Base-by-base conservation (phyloP, 2,888 invertebrate genomes). In the Globia sparganii region DNA sequence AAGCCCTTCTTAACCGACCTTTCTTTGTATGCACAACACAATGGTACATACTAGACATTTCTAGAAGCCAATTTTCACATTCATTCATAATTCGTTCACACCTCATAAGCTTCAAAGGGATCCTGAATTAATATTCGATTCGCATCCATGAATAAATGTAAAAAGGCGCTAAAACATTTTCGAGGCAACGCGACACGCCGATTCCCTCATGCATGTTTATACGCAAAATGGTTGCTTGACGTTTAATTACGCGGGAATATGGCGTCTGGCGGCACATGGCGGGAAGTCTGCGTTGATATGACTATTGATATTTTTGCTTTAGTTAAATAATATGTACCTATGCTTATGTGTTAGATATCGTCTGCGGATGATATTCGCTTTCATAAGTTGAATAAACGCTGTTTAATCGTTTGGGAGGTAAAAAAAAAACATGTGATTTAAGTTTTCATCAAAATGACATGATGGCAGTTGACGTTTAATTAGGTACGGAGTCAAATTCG, bases 201-300 rank as follows among this genome's bases (percentile, higher is more conserved):
- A 75, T 77, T 86, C 88, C 78, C 83, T 89, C 89, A 88, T 91
- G 88, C 91, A 90, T 92, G 90, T 91, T 92, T 91, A 92, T 91
- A 82, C 87, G 86, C 89, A 93, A 93, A 94, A 94, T 93, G 93
- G 92, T 89, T 87, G 93, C 89, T 90, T 92, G 95, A 94, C 94
- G 91, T 95, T 94, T 94, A 95, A 95, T 95, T 94, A 94, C 93
- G 92, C 88, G 87, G 77, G 90, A 81, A 91, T 88, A 90, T 88
- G 88, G 87, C 85, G 86, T 80, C 83, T 78, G 78, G 70, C 77
- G 70, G 71, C 77, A 73, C 59, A 72, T 83, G 83, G 85, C 85
- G 83, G 84, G 83, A 87, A 86, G 84, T 84, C 80, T 80, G 75
- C 61, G 68, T 58, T 73, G 66, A 59, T 66, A 68, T 79, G 64